Conservation (phyloP, 2,113 vertebrate genomes). For the Arenaria interpres region DNA sequence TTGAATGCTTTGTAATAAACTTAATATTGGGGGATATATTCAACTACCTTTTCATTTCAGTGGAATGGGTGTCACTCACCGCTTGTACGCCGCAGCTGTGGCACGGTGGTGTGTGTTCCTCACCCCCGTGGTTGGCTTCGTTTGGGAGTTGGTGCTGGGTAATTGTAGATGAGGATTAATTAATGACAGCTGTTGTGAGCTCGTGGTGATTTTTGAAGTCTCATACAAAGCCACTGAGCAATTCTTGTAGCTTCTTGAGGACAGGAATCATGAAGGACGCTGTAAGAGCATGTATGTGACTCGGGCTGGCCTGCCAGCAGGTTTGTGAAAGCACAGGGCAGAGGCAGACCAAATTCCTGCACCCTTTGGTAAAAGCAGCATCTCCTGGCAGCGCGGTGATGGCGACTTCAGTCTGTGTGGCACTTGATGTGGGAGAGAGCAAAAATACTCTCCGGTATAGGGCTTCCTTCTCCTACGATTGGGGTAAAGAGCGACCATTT, state of each 20-base stretch:
- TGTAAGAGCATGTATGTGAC: neutral
- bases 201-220: neutral
- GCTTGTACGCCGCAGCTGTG: neutral
- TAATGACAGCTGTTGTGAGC: neutral
- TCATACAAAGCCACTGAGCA: neutral
- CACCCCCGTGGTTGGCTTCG: neutral
- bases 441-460: neutral
- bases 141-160: neutral
- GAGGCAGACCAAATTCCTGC: neutral
- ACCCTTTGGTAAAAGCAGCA: accelerated
- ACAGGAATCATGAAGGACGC: neutral
- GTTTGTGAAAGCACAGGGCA: neutral
- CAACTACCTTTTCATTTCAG: neutral
- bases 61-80: neutral
- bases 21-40: neutral
- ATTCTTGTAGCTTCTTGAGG: neutral
- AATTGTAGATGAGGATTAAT: neutral
- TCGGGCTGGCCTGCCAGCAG: neutral
- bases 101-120: neutral
- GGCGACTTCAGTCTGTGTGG: accelerated
- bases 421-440: neutral
- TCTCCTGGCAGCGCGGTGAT: neutral
- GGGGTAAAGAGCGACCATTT: neutral
- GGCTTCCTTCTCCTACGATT: neutral
- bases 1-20: neutral